Conservation (phyloP, 2,888 invertebrate species). For the Sphinx pinastri region DNA sequence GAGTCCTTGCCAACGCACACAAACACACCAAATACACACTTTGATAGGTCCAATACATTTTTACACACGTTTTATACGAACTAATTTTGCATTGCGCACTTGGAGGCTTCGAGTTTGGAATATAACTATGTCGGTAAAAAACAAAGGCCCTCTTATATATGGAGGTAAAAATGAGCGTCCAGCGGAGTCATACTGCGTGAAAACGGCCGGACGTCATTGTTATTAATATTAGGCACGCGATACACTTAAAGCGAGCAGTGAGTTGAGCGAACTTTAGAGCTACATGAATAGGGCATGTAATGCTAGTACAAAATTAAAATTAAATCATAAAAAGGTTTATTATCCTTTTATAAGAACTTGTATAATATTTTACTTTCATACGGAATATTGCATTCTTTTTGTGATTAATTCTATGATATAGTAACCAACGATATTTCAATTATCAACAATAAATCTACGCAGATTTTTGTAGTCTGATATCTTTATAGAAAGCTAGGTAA, state of each 20-base stretch:
- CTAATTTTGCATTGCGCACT: conserved; percentile 51
- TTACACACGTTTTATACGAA: conserved; percentile 34
- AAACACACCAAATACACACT: conserved; percentile 68
- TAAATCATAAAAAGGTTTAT: no score
- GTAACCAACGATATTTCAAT: no score
- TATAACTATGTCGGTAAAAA: conserved; percentile 74
- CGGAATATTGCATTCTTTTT: no score
- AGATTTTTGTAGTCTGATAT: no score
- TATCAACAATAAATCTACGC: no score
- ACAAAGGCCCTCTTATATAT: conserved; percentile 76
- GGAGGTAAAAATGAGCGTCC: conserved; percentile 74
- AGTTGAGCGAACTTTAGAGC: neutral
- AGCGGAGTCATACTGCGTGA: conserved; percentile 72
- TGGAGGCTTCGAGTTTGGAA: conserved; percentile 52
- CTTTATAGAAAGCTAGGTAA: no score
- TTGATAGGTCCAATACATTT: conserved; percentile 67
- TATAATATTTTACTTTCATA: no score
- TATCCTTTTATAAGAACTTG: no score
- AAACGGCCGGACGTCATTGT: conserved; percentile 82
- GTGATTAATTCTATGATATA: no score
- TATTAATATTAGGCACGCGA: conserved; percentile 59
- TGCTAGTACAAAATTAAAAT: no score
- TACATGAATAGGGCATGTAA: no score
- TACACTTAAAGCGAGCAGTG: conserved; percentile 41
- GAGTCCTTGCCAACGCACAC: conserved; percentile 70